phyloP scores from a whole-genome alignment of 2,888 invertebrate genomes.

The Lasioglossum lativentre region DNA sequence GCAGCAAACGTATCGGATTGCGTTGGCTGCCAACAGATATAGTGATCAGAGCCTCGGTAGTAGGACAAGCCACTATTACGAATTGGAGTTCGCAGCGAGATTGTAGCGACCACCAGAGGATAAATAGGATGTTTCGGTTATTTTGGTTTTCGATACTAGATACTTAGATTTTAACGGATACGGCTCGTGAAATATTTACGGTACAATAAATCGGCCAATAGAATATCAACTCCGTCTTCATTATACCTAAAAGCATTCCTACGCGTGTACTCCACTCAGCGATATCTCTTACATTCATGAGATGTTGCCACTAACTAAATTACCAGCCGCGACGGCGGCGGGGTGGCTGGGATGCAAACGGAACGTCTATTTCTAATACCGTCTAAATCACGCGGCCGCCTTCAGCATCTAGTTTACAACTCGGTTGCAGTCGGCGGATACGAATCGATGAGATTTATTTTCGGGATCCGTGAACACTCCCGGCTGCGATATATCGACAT shows the following conservation, averaged over 20 bases:
- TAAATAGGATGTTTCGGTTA: neutral
- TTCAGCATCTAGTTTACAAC: conserved; percentile 19
- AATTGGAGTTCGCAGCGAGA: too few species aligned
- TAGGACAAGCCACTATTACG: neutral
- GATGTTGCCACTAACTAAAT: conserved; percentile 65
- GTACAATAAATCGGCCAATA: conserved; percentile 42
- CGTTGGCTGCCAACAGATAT: too few species aligned
- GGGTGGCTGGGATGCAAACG: conserved; percentile 44
- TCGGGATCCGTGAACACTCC: neutral
- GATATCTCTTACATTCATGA: conserved; percentile 60
- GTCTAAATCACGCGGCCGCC: conserved; percentile 33
- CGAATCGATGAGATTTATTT: conserved; percentile 49
- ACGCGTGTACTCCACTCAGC: conserved; percentile 42
- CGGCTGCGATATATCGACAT: neutral
- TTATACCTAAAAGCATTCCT: conserved; percentile 63
- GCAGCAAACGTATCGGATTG: neutral
- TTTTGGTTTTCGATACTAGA: neutral
- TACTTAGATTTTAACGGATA: neutral
- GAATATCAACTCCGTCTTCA: conserved; percentile 50
- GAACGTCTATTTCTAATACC: conserved; percentile 62
- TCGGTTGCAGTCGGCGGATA: conserved; percentile 14
- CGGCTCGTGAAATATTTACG: conserved; percentile 11
- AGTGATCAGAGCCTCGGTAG: neutral
- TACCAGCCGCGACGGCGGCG: conserved; percentile 23
- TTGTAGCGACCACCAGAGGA: neutral